A percentile compares a stretch with the other conserved stretches of the same genome.
These are phyloP conservation scores for Alethe castanea DNA, from an alignment of 2,113 vertebrate genomes.

Conservation along the genomic window DNA sequence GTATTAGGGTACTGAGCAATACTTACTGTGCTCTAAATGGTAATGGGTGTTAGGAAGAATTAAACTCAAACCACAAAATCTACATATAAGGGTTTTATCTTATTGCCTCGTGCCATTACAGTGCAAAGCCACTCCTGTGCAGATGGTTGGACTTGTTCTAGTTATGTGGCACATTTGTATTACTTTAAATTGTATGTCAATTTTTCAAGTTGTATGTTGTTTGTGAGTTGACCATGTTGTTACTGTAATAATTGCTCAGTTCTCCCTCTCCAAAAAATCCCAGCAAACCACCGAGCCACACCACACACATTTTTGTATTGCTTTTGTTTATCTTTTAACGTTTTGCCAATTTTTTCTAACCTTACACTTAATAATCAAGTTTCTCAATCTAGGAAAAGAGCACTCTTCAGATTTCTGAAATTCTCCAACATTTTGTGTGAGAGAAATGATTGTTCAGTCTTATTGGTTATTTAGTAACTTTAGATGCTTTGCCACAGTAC, in stretches of 20 bases:
- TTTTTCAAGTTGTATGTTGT: background rate
- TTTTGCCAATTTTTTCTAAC: background rate
- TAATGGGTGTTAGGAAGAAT: background rate
- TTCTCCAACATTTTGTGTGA: background rate
- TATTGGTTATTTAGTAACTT: background rate
- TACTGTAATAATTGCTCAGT: fast-evolving
- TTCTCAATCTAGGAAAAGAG: background rate
- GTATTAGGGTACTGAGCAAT: background rate
- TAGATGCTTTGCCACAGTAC: background rate
- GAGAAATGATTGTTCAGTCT: background rate
- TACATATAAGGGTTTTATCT: background rate
- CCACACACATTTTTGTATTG: background rate
- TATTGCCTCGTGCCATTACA: background rate
- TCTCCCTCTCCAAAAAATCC: background rate
- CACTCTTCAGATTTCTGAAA: background rate
- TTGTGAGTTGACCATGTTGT: background rate
- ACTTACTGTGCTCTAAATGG: background rate
- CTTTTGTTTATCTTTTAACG: background rate
- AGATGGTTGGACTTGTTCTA: background rate
- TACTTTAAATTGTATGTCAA: background rate
- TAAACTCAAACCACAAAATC: background rate
- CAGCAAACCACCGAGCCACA: background rate
- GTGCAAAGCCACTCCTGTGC: background rate
- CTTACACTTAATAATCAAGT: background rate
- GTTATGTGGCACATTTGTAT: background rate